Base-by-base conservation (phyloP, 2,113 vertebrate species). In the Arenaria interpres region DNA sequence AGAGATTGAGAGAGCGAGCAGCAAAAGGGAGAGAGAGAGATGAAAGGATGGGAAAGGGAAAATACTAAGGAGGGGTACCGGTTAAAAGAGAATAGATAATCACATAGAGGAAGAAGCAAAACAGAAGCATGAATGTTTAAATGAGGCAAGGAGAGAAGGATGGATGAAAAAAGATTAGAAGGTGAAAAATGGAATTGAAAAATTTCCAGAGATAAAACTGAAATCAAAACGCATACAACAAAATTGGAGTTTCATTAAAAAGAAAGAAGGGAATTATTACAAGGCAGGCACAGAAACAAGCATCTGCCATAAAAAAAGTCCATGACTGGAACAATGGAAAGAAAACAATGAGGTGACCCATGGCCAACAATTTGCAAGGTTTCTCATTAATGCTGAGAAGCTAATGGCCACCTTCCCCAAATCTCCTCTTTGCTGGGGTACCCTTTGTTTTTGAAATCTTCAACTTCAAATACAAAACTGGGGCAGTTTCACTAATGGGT, bases 71-170 rank as follows among this genome's bases (percentile, higher is more conserved):
- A 80, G 33, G 39, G 33, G 27, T 45, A 81, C 51, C 59, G 57
- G 88, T 84, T 94, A 78, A 97, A 92, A 97, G 76, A 86, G 86
- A 89, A 84, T 84, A 67, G 72, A 59, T 90, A 92, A 95, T 86
- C 64, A 68, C 64, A 33, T 30, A 64, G 43, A 93, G 60, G 83
- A 84, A 84, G 68, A 62, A 90, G 48, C 60, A 82, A 94, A 96
- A 82, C 87, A 96, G 73, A 89, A 95, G 45, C 66, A 37, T n/a
- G 62, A 78, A 85, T 89, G 89, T 64, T 95, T 87, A 89, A 80
- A 82, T 66, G 62, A 94, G 69, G 24, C 74, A 93, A 39, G 22
- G 56, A 62, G 45, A 85, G 57, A 89, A 85, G 48, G 41, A 77
- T 68, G 62, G 75, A 60, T 84, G 68, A 83, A 96, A 80, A 80